Evolutionary conservation across 64 coral and sea anemone genomes (phyloP), one percentile per base, ranked within the genome.

Genomic region (Montipora cactus): DNA sequence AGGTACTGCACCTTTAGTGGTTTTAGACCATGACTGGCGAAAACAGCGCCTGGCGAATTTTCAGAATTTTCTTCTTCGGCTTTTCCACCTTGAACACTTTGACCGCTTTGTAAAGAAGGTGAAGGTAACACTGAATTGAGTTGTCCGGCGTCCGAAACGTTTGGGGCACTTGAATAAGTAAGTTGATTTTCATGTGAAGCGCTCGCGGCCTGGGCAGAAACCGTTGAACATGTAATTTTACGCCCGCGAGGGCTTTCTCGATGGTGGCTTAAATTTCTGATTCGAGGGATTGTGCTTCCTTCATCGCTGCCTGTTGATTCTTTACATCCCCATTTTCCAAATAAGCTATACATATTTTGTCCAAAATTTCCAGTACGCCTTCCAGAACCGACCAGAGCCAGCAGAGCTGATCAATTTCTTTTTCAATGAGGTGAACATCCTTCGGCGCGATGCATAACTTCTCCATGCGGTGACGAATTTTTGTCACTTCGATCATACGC

Each of bases 241-340:
- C 70, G 47, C 59, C 90, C 68, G 71, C 71, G 88, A 82, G 58
- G 22, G 77, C 87, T 28, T 48, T 66, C n/a, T 94, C 87, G 20
- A 88, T 94, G 20, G 78, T 67, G 20, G 66, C 22, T 51, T 83
- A 78, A 81, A 81, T 79, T 80, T 89, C 74, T 59, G 53, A 66
- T 79, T 93, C 91, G 48, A 93, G 86, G 11, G 50, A 52, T 21
- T 93, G 70, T 21, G 74, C 91, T 87, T 87, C 92, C 71, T 94
- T 73, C 76, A 94, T 81, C 47, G 20, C 80, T 7, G 76, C 20
- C 12, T 76, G n/a, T 68, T 89, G 47, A 16, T 53, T 49, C 45
- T 81, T 79, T 82, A 72, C 66, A 62, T 94, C 92, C 13, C 80
- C 80, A 23, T 28, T 28, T 28, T 28, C 28, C 28, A 28, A 28